Base-by-base conservation (phyloP, 2,888 invertebrate species). In the Hypselothyrea guttata region DNA sequence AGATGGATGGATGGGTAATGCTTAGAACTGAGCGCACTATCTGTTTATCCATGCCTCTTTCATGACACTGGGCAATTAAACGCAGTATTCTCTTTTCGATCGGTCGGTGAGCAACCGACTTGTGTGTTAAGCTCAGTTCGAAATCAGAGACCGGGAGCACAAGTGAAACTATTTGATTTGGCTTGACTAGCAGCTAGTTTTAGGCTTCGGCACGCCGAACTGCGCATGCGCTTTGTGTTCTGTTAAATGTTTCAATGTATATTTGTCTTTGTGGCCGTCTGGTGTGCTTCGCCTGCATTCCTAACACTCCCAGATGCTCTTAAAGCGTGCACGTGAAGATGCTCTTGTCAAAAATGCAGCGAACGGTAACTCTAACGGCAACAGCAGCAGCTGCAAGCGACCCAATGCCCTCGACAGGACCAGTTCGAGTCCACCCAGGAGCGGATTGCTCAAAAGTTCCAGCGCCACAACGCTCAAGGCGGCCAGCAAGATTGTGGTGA, bases 291-390 rank as follows among this genome's bases (percentile, higher is more conserved):
- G 71, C 72, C 57, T 53, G 51, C 34, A 31, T 49, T 54, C 46
- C 73, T 70, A 77, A 82, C 70, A n/a, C n/a, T 63, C 61, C 11
- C 74, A 88, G 88, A 87, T 88, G 87, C 88, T 87, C 71, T 88
- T 88, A 77, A 89, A 89, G 89, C 88, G 89, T 62, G 82, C 87
- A 64, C 87, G 88, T 42, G 88, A 88, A 52, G 89, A 88, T 46
- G 71, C 75, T 16, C 58, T 62, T 54, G 56, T 54, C 67, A 85
- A 78, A 59, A 71, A 68, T 33, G 41, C 49, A 31, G 47, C 63
- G 28, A 58, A 57, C 45, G 49, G 47, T 59, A 65, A n/a, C n/a
- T n/a, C n/a, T n/a, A n/a, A 51, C 15, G 59, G 49, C 51, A 58
- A 52, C 44, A 48, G 40, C 58, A 64, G 37, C 65, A 60, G 47